These are phyloP conservation scores for Hemiscyllium ocellatum DNA, from an alignment of 2,113 vertebrate species.

Conservation along the genomic window DNA sequence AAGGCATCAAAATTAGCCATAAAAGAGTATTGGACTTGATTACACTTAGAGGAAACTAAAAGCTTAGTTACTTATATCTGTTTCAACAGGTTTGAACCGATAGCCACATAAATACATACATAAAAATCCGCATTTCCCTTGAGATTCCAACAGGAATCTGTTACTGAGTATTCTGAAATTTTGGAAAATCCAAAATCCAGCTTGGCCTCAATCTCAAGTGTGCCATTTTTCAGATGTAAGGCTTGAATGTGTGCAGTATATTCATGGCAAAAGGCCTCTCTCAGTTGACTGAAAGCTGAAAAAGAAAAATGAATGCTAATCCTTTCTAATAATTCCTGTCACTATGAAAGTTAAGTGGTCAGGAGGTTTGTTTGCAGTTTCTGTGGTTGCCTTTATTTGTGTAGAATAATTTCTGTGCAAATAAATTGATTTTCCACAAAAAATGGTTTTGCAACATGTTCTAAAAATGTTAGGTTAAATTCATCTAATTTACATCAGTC, in stretches of 20 bases:
- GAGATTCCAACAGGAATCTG: too few species aligned
- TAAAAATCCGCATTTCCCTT: too few species aligned
- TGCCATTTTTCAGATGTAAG: too few species aligned
- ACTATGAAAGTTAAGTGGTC: neutral
- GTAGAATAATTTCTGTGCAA: neutral
- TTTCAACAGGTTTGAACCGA: too few species aligned
- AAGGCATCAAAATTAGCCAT: too few species aligned
- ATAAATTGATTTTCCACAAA: neutral
- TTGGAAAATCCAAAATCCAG: too few species aligned
- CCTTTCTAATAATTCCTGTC: neutral
- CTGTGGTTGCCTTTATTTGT: neutral
- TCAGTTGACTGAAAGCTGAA: neutral
- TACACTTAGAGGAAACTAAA: too few species aligned
- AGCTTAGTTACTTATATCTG: too few species aligned
- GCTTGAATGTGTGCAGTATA: neutral
- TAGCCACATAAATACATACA: too few species aligned
- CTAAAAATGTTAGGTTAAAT: neutral
- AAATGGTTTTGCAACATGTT: neutral
- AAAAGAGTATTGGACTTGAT: too few species aligned
- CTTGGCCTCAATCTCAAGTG: too few species aligned
- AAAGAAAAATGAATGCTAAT: neutral
- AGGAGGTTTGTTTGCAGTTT: neutral
- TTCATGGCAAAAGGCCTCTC: neutral
- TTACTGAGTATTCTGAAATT: too few species aligned
- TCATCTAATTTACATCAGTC: neutral